These are phyloP conservation scores for Amblyjoppa proteus DNA, from an alignment of 2,888 invertebrate species.

Conservation along the genomic window DNA sequence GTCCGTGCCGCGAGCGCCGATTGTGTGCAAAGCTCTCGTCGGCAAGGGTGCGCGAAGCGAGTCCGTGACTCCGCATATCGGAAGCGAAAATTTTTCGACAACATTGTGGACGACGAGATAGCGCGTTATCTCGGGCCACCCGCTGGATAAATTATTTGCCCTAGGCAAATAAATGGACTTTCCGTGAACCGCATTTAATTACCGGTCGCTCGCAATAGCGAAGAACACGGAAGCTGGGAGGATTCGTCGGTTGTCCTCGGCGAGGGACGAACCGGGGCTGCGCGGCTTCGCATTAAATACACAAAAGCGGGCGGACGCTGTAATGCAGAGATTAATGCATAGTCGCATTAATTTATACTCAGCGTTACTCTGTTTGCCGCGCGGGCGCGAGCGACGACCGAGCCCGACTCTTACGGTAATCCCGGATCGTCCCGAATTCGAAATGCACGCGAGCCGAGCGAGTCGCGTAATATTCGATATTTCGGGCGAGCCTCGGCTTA, in stretches of 20 bases:
- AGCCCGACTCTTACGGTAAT: slow-evolving; percentile 6
- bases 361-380: background rate
- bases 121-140: slow-evolving; percentile 63
- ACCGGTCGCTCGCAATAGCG: slow-evolving; percentile 45
- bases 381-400: background rate
- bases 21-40: slow-evolving; percentile 11
- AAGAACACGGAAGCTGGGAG: background rate
- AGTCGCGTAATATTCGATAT: slow-evolving; percentile 7
- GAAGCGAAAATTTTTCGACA: slow-evolving; percentile 37
- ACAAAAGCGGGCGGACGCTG: slow-evolving; percentile 14
- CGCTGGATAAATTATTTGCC: slow-evolving; percentile 33
- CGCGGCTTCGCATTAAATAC: background rate
- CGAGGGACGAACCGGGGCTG: background rate
- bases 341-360: background rate
- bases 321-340: slow-evolving; percentile 40
- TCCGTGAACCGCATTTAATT: slow-evolving; percentile 71
- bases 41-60: background rate
- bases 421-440: slow-evolving; percentile 38
- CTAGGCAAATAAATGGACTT: slow-evolving; percentile 66
- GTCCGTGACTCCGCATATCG: slow-evolving; percentile 56
- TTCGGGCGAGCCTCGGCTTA: background rate
- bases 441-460: slow-evolving; percentile 39
- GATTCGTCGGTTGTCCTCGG: background rate
- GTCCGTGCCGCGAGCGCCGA: slow-evolving; percentile 7
- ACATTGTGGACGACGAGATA: slow-evolving; percentile 59